phyloP scores from a whole-genome alignment of 1,140 invertebrate genomes.

The Zaprionus africanus region DNA sequence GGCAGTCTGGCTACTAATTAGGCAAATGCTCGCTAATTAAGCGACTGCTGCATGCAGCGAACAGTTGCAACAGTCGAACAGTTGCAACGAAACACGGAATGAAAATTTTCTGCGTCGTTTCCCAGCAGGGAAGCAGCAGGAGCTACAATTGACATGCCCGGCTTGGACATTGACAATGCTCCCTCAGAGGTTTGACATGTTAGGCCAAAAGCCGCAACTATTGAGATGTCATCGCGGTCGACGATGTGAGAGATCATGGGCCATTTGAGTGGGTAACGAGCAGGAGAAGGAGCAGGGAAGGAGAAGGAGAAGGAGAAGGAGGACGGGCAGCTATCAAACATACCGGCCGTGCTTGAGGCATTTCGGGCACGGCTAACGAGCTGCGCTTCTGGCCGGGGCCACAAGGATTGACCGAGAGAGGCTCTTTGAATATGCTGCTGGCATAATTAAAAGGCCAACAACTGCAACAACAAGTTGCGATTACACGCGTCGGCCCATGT shows the following conservation, averaged over 20 bases:
- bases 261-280: constrained; percentile 18
- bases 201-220: constrained; percentile 63
- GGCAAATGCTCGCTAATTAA: constrained; percentile 70
- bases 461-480: constrained; percentile 54
- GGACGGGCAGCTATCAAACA: constrained; percentile 54
- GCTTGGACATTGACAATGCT: constrained; percentile 77
- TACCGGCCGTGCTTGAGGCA: constrained; percentile 42
- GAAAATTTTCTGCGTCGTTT: constrained; percentile 61
- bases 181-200: constrained; percentile 75
- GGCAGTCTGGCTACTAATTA: constrained; percentile 77
- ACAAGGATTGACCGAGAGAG: constrained; percentile 29
- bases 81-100: constrained; percentile 33
- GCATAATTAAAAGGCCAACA: constrained; percentile 71
- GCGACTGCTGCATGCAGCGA: constrained; percentile 69
- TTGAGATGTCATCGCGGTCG: constrained; percentile 74
- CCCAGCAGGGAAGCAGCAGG: constrained; percentile 18
- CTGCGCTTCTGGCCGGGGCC: not conserved
- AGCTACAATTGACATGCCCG: constrained; percentile 52
- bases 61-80: constrained; percentile 51
- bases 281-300: not conserved
- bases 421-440: constrained; percentile 48
- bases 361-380: constrained; percentile 54
- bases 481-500: constrained; percentile 77
- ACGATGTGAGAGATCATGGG: constrained; percentile 34
- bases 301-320: too few species aligned